phyloP scores from a whole-genome alignment of 2,888 invertebrate genomes.

The Scaptomyza reducta region DNA sequence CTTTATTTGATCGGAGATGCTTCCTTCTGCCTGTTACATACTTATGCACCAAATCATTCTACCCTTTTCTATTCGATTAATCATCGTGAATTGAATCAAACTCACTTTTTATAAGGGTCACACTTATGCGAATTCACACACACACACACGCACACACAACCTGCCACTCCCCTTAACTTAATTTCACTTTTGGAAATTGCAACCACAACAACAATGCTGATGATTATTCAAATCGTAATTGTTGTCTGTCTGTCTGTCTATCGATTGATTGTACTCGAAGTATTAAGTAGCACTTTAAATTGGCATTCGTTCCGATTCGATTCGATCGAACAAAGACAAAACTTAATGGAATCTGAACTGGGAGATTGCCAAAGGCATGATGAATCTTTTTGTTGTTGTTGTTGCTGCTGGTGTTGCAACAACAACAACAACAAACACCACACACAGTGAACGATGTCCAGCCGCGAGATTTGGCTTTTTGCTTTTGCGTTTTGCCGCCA shows the following conservation, averaged over 20 bases:
- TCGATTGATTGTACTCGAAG: too few relatives aligned
- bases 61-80: too few relatives aligned
- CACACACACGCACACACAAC: too few relatives aligned
- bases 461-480: constrained; percentile 56
- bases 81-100: too few relatives aligned
- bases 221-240: constrained; percentile 27
- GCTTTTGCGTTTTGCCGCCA: constrained; percentile 33
- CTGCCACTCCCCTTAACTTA: too few relatives aligned
- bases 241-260: too few relatives aligned
- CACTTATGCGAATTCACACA: too few relatives aligned
- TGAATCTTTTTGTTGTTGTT: constrained; percentile 9
- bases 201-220: constrained; percentile 27
- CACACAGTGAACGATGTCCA: constrained; percentile 45
- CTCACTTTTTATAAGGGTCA: too few relatives aligned
- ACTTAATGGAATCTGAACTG: constrained; percentile 18
- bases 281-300: constrained; percentile 15
- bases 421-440: not conserved
- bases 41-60: too few relatives aligned
- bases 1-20: too few relatives aligned
- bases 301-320: constrained; percentile 36
- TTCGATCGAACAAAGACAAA: constrained; percentile 21
- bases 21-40: too few relatives aligned
- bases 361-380: constrained; percentile 9
- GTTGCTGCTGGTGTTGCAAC: constrained; percentile 4
- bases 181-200: constrained; percentile 22